Percentiles rank a stretch among this genome's conserved stretches.
Conservation (phyloP, 2,888 invertebrate species). For the Athalia rosae region DNA sequence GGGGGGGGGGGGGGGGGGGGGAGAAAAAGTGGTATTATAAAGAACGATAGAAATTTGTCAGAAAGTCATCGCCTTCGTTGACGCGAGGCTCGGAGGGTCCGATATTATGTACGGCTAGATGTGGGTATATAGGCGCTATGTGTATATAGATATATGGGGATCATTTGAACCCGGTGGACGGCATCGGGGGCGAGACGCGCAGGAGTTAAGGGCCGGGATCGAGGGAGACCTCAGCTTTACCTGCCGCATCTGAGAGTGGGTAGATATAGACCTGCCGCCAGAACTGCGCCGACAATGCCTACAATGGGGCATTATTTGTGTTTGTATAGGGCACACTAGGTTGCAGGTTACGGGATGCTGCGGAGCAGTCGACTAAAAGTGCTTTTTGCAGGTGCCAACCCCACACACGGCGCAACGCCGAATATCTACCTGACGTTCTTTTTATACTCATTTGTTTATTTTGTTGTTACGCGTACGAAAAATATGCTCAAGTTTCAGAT, state of each 20-base stretch:
- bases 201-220: constrained; percentile 25
- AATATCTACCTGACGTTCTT: too few species aligned
- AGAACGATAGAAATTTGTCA: constrained; percentile 41
- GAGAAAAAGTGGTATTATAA: background rate
- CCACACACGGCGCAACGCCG: background rate
- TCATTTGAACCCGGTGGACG: constrained; percentile 12
- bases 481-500: too few species aligned
- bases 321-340: constrained; percentile 45
- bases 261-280: constrained; percentile 43
- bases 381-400: constrained; percentile 44
- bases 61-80: constrained; percentile 43
- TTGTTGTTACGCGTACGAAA: too few species aligned
- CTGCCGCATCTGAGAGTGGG: constrained; percentile 36
- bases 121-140: background rate
- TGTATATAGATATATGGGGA: background rate
- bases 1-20: background rate
- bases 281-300: constrained; percentile 36
- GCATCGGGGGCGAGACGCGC: background rate
- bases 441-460: too few species aligned
- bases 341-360: constrained; percentile 32
- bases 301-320: constrained; percentile 45
- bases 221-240: constrained; percentile 23
- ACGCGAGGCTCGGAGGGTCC: background rate
- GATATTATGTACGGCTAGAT: background rate
- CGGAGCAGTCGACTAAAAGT: constrained; percentile 18